These are phyloP conservation scores for Lophotis ruficrista DNA, from an alignment of 2,113 vertebrate species.

Conservation along the genomic window DNA sequence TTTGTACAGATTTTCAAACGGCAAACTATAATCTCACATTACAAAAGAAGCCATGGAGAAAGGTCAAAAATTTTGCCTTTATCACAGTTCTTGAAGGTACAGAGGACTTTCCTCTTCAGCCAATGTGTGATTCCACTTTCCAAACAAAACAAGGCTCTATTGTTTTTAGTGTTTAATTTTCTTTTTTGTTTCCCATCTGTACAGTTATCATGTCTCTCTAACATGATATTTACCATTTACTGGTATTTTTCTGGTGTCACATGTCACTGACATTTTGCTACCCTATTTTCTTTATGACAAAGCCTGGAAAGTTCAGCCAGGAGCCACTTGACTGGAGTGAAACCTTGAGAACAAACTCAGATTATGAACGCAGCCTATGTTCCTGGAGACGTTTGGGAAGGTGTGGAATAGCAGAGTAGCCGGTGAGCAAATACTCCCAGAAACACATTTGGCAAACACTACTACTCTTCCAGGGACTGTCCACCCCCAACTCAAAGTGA, in stretches of 20 bases:
- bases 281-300: not conserved
- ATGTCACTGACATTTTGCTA: not conserved
- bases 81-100: not conserved
- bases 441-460: constrained; percentile 6
- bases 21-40: rapidly evolving
- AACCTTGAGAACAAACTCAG: not conserved
- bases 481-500: constrained; percentile 56
- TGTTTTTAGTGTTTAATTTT: not conserved
- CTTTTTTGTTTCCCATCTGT: not conserved
- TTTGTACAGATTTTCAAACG: not conserved
- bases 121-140: not conserved
- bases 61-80: not conserved
- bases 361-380: not conserved
- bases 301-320: not conserved
- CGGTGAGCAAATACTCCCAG: constrained; percentile 1
- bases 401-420: not conserved
- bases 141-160: not conserved
- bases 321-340: not conserved
- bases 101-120: not conserved
- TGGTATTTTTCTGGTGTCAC: not conserved
- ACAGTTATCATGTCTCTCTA: not conserved
- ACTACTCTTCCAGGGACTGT: constrained; percentile 57
- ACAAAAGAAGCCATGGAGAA: not conserved
- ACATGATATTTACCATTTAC: not conserved
- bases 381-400: not conserved